Evolutionary conservation across 1,140 invertebrate species (phyloP).

Genomic region (Ceratoteleas bidentatus): DNA sequence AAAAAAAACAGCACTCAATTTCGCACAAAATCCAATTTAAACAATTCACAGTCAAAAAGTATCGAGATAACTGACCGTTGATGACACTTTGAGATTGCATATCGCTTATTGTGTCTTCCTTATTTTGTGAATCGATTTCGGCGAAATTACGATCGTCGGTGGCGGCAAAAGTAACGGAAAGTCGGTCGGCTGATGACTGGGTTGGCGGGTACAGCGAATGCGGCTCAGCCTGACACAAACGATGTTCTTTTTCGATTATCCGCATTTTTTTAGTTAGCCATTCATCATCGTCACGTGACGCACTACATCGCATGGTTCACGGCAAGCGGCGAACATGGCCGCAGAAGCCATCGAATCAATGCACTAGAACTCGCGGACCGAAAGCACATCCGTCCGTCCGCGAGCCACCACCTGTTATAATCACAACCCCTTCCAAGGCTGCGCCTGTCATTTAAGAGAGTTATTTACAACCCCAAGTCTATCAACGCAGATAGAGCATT

Average conservation of each 20-base stretch:
- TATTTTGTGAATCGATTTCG: slow-evolving; percentile 72
- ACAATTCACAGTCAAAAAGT: not conserved
- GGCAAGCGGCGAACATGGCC: slow-evolving; percentile 12
- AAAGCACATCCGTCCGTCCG: slow-evolving; percentile 16
- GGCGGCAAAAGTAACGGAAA: slow-evolving; percentile 87
- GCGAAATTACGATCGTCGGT: slow-evolving; percentile 76
- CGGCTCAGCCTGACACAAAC: slow-evolving; percentile 79
- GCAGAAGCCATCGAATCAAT: slow-evolving; percentile 30
- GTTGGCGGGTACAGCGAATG: slow-evolving; percentile 85
- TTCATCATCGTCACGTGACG: slow-evolving; percentile 42
- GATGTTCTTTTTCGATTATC: slow-evolving; percentile 43
- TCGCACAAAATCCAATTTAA: too few relatives aligned
- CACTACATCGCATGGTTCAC: slow-evolving; percentile 6
- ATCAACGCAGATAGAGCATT: slow-evolving; percentile 7
- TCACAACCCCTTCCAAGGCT: slow-evolving; percentile 55
- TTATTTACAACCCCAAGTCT: slow-evolving; percentile 32
- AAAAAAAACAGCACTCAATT: too few relatives aligned
- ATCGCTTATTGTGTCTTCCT: slow-evolving; percentile 8
- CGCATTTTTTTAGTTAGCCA: slow-evolving; percentile 52
- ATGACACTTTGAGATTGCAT: slow-evolving; percentile 49
- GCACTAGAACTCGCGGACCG: slow-evolving; percentile 29
- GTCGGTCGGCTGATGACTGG: slow-evolving; percentile 85
- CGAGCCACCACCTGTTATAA: slow-evolving; percentile 48
- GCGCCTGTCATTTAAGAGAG: slow-evolving; percentile 61
- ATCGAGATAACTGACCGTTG: slow-evolving; percentile 45